Evolutionary conservation across 1,140 invertebrate species (phyloP).

Genomic region (Monomorium pharaonis): DNA sequence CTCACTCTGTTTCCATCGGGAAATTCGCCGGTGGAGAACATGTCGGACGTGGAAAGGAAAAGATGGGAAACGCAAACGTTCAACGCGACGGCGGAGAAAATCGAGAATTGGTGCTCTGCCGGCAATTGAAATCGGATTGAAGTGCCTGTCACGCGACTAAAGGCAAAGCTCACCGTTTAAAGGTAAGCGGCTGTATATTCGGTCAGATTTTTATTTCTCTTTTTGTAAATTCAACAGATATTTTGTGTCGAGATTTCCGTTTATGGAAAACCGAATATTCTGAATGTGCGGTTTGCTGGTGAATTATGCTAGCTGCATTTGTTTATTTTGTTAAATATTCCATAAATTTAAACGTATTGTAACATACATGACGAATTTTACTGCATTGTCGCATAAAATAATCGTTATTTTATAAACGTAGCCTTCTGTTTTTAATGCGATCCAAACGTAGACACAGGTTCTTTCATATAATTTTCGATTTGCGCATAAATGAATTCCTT

Average conservation of each 20-base stretch:
- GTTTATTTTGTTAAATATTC: not conserved
- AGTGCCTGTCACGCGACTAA: constrained; percentile 25
- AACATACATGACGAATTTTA: not conserved
- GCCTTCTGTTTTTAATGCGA: not conserved
- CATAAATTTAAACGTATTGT: not conserved
- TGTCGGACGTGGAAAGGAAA: not conserved
- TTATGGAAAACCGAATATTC: not conserved
- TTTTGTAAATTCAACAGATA: not conserved
- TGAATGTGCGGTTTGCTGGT: not conserved
- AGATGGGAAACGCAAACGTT: not conserved
- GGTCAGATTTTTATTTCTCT: not conserved
- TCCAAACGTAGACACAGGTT: not conserved
- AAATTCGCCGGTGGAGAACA: not conserved
- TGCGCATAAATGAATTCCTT: not conserved
- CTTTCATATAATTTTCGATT: not conserved
- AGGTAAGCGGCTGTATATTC: not conserved
- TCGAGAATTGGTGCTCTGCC: constrained; percentile 14
- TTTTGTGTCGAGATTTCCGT: not conserved
- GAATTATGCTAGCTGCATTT: no score
- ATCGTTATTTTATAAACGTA: not conserved
- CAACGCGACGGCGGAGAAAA: constrained; percentile 11
- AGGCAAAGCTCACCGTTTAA: not conserved
- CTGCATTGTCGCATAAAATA: not conserved
- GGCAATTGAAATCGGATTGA: constrained; percentile 36
- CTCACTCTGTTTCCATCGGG: not conserved